phyloP scores from a whole-genome alignment of 2,797 vertebrate species.

The Scolopax rusticola region DNA sequence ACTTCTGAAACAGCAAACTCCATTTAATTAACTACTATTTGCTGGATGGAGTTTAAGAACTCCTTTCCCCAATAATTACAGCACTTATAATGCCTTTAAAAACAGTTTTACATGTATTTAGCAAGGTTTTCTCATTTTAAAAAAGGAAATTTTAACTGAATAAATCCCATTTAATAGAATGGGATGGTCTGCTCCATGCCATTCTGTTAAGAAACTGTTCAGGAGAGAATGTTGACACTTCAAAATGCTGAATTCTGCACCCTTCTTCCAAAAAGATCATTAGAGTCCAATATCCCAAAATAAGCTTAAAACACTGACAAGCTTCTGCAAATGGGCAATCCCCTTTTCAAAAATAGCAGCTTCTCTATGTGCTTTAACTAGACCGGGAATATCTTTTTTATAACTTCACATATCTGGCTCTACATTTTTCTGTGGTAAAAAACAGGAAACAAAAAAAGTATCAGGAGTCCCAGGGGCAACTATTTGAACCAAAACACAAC shows the following conservation, averaged over 20 bases:
- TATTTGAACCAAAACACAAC: slow-evolving; percentile 13
- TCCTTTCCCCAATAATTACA: not conserved
- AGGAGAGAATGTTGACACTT: not conserved
- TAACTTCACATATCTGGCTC: not conserved
- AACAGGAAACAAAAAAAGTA: not conserved
- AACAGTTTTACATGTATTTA: not conserved
- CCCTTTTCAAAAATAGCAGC: not conserved
- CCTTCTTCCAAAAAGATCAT: not conserved
- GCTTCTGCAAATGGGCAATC: not conserved
- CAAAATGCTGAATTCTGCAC: not conserved
- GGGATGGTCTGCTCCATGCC: not conserved
- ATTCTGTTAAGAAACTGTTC: not conserved
- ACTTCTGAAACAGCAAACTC: not conserved
- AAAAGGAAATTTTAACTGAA: not conserved
- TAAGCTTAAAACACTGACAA: not conserved
- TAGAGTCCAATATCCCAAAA: not conserved
- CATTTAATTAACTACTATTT: not conserved
- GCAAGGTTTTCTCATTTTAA: not conserved
- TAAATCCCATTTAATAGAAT: not conserved
- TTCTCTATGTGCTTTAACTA: not conserved
- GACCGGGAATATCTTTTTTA: not conserved
- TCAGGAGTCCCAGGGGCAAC: slow-evolving; percentile 1
- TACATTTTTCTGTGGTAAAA: not conserved
- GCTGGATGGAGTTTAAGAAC: not conserved
- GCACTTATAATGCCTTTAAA: not conserved